Evolutionary conservation across 2,888 invertebrate species (phyloP).

Genomic region (Protodeltote pygarga): DNA sequence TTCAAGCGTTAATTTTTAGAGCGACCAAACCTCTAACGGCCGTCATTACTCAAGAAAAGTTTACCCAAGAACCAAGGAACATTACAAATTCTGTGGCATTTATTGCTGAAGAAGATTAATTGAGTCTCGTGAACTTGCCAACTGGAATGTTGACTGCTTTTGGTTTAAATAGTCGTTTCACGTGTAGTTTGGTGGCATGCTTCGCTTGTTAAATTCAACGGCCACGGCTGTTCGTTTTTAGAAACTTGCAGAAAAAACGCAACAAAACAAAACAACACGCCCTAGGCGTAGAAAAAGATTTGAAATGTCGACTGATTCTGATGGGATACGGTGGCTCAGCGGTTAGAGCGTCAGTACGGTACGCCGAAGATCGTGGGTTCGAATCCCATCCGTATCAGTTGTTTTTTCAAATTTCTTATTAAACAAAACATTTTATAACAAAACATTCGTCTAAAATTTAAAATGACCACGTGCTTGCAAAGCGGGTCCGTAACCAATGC

Average conservation of each 20-base stretch:
- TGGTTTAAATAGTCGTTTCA: conserved; percentile 18
- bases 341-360: too few species aligned
- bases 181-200: background rate
- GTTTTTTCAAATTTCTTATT: too few species aligned
- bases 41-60: conserved; percentile 60
- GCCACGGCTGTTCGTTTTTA: conserved; percentile 25
- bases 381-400: too few species aligned
- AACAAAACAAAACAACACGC: too few species aligned
- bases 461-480: too few species aligned
- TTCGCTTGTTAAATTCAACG: conserved; percentile 10
- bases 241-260: conserved; percentile 12
- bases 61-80: conserved; percentile 48
- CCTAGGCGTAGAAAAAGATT: too few species aligned
- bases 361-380: too few species aligned
- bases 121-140: conserved; percentile 34
- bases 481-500: too few species aligned
- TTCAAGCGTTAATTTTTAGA: conserved; percentile 41
- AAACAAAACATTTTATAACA: too few species aligned
- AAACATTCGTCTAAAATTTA: conserved; percentile 20
- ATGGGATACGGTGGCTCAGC: too few species aligned
- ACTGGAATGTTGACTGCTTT: conserved; percentile 44
- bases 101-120: conserved; percentile 63
- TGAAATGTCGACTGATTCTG: too few species aligned
- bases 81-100: conserved; percentile 58
- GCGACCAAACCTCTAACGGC: conserved; percentile 46